These are phyloP conservation scores for Mythimna albipuncta DNA, from an alignment of 2,888 invertebrate species.

Conservation along the genomic window DNA sequence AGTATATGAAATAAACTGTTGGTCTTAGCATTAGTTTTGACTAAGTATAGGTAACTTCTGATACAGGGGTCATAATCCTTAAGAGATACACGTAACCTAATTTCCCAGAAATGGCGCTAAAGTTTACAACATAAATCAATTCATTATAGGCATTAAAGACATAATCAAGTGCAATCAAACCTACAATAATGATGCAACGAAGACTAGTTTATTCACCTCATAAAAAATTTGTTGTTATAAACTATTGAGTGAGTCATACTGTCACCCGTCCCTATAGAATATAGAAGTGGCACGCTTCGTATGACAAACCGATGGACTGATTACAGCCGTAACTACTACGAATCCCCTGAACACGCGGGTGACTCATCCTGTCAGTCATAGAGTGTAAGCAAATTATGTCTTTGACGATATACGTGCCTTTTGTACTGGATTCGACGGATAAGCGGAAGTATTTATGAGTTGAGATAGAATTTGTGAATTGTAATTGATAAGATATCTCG, in stretches of 20 bases:
- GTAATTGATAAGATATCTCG: constrained; percentile 5
- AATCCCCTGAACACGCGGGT: constrained; percentile 44
- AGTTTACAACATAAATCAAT: constrained; percentile 1
- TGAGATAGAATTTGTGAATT: constrained; percentile 18
- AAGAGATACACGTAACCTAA: neutral
- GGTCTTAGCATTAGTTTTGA: neutral
- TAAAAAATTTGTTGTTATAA: constrained; percentile 31
- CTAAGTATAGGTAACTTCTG: neutral
- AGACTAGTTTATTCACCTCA: constrained; percentile 9
- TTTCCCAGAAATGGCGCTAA: constrained; percentile 3
- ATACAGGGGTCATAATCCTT: neutral
- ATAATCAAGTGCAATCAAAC: neutral
- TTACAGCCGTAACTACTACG: constrained; percentile 49
- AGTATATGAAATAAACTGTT: neutral
- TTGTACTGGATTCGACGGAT: constrained; percentile 11
- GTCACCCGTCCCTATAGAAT: constrained; percentile 25
- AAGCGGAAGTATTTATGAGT: constrained; percentile 12
- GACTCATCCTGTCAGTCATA: constrained; percentile 49
- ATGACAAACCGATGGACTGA: constrained; percentile 58
- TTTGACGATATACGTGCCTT: constrained; percentile 4
- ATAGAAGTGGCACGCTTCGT: constrained; percentile 47
- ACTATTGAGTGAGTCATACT: constrained; percentile 40
- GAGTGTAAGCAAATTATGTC: constrained; percentile 18
- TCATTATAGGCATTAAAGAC: neutral
- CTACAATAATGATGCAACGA: neutral